phyloP scores from a whole-genome alignment of 2,888 invertebrate species.

The Acanthosepion pharaonis region DNA sequence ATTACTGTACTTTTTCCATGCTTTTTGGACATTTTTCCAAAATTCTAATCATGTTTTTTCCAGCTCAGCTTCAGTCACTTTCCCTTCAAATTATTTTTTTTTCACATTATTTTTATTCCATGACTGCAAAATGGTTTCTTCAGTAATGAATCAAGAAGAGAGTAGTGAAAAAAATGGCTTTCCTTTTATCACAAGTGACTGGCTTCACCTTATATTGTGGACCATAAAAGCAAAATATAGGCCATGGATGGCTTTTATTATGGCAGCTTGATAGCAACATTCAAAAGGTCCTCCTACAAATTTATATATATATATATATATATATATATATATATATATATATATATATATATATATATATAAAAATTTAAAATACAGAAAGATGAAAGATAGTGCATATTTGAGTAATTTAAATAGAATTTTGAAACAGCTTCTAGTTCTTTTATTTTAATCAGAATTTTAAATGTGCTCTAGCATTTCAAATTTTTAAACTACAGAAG shows the following conservation, averaged over 20 bases:
- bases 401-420: conserved; percentile 1
- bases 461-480: neutral
- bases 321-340: no score
- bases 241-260: neutral
- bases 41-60: neutral
- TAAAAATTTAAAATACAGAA: no score
- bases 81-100: neutral
- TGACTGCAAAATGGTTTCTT: neutral
- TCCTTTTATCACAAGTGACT: neutral
- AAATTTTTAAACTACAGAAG: neutral
- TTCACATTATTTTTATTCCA: neutral
- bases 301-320: no score
- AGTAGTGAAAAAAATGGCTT: neutral
- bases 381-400: neutral
- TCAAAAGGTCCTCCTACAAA: neutral
- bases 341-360: no score
- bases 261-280: neutral
- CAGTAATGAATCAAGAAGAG: neutral
- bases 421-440: neutral
- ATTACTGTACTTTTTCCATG: neutral
- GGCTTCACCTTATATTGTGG: neutral
- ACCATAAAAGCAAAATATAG: neutral
- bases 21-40: neutral
- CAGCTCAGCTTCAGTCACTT: neutral
- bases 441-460: neutral